These are phyloP conservation scores for Protodeltote pygarga DNA, from an alignment of 2,888 invertebrate genomes.

Conservation along the genomic window DNA sequence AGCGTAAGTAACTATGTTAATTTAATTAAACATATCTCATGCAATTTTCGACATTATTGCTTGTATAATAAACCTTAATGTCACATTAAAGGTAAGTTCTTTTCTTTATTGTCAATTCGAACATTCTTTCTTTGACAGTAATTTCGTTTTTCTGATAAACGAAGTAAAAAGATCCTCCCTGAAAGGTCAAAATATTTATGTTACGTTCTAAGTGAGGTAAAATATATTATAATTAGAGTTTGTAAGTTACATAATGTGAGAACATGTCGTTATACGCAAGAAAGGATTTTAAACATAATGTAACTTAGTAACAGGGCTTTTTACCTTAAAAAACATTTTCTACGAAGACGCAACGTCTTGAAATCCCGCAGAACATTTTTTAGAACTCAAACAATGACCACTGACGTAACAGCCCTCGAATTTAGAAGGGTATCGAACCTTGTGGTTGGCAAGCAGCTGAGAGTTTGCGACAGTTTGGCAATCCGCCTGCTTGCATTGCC, in stretches of 20 bases:
- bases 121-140: not conserved
- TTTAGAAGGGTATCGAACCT: constrained; percentile 41
- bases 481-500: constrained; percentile 47
- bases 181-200: too few relatives aligned
- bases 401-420: constrained; percentile 25
- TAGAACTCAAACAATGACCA: constrained; percentile 7
- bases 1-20: constrained; percentile 38
- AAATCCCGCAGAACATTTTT: too few relatives aligned
- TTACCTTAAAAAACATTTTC: too few relatives aligned
- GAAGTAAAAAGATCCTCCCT: too few relatives aligned
- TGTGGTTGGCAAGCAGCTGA: constrained; percentile 34
- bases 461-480: constrained; percentile 54
- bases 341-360: too few relatives aligned
- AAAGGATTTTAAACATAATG: too few relatives aligned
- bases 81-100: constrained; percentile 13
- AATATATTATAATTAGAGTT: too few relatives aligned
- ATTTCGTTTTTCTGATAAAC: too few relatives aligned
- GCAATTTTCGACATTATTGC: constrained; percentile 23
- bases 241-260: too few relatives aligned
- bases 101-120: constrained; percentile 27
- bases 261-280: too few relatives aligned
- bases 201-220: too few relatives aligned
- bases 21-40: constrained; percentile 28
- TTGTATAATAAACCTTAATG: constrained; percentile 26
- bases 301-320: too few relatives aligned